Conservation (phyloP, 1,140 invertebrate species). For the Bombus confusus region DNA sequence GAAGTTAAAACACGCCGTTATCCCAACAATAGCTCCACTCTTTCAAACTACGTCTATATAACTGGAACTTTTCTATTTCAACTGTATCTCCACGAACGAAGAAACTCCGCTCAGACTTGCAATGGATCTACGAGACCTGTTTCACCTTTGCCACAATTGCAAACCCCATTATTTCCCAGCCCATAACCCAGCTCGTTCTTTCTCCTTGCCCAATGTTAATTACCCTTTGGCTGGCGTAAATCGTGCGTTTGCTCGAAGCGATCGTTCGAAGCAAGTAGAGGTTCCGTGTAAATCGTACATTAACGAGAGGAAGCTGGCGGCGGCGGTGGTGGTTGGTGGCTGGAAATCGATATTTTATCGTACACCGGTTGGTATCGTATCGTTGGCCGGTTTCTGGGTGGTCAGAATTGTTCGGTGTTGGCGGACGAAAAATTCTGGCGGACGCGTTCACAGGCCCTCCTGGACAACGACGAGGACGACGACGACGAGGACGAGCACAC, state of each 20-base stretch:
- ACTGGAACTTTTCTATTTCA: too few species aligned
- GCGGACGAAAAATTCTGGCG: conserved; percentile 53
- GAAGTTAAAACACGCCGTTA: too few species aligned
- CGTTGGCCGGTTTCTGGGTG: conserved; percentile 58
- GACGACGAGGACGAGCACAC: conserved; percentile 39
- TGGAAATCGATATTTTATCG: conserved; percentile 56
- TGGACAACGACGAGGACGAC: conserved; percentile 38
- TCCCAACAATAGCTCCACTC: too few species aligned
- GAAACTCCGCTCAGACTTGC: too few species aligned
- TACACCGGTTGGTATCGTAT: conserved; percentile 5
- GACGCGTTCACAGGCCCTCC: conserved; percentile 52
- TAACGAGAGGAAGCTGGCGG: conserved; percentile 40
- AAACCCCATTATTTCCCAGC: background rate
- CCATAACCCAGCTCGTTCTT: background rate
- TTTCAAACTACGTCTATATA: too few species aligned
- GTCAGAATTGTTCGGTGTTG: conserved; percentile 60
- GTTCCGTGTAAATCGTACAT: conserved; percentile 38
- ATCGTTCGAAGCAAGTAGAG: background rate
- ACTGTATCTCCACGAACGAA: too few species aligned
- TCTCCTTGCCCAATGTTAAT: conserved; percentile 8
- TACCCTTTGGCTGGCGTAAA: conserved; percentile 1
- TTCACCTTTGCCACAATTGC: background rate
- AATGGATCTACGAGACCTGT: too few species aligned
- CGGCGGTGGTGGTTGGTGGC: background rate
- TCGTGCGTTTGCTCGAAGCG: background rate